Conservation (phyloP, 2,888 invertebrate species). For the Gisinianus flammeolus region DNA sequence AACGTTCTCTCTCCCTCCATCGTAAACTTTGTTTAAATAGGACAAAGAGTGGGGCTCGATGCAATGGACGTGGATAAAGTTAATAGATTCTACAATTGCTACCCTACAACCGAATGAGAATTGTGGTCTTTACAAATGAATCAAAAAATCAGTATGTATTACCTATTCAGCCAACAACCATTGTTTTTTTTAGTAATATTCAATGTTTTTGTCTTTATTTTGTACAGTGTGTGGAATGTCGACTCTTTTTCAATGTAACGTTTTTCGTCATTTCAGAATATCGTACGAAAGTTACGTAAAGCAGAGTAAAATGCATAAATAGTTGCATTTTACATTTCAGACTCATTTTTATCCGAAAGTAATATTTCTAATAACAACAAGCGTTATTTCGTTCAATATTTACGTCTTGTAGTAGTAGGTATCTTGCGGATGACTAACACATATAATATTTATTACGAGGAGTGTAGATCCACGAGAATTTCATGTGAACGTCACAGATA, state of each 20-base stretch:
- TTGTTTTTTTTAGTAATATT: neutral
- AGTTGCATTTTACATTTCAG: too few species aligned
- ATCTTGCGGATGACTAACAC: too few species aligned
- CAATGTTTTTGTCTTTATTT: neutral
- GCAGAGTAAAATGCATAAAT: neutral
- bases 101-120: neutral
- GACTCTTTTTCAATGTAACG: too few species aligned
- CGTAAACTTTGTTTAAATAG: conserved; percentile 10
- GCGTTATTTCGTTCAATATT: too few species aligned
- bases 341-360: too few species aligned
- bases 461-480: too few species aligned
- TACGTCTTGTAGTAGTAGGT: too few species aligned
- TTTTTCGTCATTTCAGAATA: neutral
- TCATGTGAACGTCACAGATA: too few species aligned
- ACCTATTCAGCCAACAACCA: neutral
- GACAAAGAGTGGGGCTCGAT: conserved; percentile 39
- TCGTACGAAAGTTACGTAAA: neutral
- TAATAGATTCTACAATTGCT: conserved; percentile 40
- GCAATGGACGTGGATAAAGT: conserved; percentile 39
- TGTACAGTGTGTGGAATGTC: neutral
- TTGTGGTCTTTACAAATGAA: neutral
- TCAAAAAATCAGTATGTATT: too few species aligned
- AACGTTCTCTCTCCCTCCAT: neutral
- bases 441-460: too few species aligned
- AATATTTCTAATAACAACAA: too few species aligned